These are phyloP conservation scores for Gymnocephalus cernua DNA, from an alignment of 2,113 vertebrate genomes.

Conservation along the genomic window DNA sequence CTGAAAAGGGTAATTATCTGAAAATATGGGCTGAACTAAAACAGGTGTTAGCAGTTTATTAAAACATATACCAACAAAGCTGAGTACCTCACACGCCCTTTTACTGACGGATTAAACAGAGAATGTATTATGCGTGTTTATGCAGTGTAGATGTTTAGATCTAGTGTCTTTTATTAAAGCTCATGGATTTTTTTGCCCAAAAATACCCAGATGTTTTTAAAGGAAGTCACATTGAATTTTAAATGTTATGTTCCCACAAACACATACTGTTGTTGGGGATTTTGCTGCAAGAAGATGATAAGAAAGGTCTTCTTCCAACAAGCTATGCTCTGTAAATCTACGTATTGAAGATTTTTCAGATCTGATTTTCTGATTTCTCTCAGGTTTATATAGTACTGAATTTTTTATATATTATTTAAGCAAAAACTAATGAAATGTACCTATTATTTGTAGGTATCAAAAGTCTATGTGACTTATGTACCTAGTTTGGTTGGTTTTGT, in stretches of 20 bases:
- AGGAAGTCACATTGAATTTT: neutral
- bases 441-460: neutral
- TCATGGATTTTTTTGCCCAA: neutral
- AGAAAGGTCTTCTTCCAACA: neutral
- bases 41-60: constrained; percentile 36
- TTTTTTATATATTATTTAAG: neutral
- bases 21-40: constrained; percentile 32
- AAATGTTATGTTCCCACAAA: neutral
- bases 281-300: neutral
- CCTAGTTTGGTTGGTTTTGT: neutral
- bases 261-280: neutral
- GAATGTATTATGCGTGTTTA: neutral
- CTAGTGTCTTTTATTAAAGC: neutral
- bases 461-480: neutral
- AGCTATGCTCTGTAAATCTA: neutral
- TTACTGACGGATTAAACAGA: neutral
- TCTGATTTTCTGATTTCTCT: too few relatives aligned
- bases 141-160: neutral
- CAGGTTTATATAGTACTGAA: neutral
- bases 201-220: neutral
- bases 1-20: constrained; percentile 44
- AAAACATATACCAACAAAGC: constrained; percentile 27
- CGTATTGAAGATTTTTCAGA: too few relatives aligned
- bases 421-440: neutral
- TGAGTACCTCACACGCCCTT: constrained; percentile 35